Conservation (phyloP, 2,797 vertebrate species). For the Ataeniobius toweri region DNA sequence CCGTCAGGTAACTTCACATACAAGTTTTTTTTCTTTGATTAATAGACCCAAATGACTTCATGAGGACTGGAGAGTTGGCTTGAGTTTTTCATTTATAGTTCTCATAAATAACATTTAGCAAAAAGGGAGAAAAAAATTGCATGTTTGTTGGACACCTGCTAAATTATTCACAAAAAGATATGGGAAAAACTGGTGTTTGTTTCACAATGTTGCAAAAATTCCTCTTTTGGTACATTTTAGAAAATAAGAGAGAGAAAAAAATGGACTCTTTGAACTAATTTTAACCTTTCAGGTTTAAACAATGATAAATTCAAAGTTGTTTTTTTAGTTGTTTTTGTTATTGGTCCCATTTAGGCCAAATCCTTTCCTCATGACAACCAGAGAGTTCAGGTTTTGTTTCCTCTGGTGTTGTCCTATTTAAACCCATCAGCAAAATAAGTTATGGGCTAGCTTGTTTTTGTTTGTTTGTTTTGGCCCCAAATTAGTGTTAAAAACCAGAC, state of each 20-base stretch:
- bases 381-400: neutral
- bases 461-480: neutral
- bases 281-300: neutral
- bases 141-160: neutral
- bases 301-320: neutral
- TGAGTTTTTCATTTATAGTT: neutral
- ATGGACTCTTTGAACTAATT: neutral
- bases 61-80: neutral
- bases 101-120: neutral
- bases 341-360: neutral
- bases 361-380: neutral
- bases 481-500: neutral
- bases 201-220: neutral
- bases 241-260: neutral
- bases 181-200: neutral
- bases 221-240: neutral
- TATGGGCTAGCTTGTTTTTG: neutral
- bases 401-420: neutral
- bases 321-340: neutral
- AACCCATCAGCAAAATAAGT: neutral
- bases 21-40: neutral
- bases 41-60: neutral
- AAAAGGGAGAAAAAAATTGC: neutral
- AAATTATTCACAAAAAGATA: neutral
- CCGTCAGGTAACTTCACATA: neutral